Evolutionary conservation across 1,140 invertebrate species (phyloP).

Genomic region (Rhyacophila brunnea): DNA sequence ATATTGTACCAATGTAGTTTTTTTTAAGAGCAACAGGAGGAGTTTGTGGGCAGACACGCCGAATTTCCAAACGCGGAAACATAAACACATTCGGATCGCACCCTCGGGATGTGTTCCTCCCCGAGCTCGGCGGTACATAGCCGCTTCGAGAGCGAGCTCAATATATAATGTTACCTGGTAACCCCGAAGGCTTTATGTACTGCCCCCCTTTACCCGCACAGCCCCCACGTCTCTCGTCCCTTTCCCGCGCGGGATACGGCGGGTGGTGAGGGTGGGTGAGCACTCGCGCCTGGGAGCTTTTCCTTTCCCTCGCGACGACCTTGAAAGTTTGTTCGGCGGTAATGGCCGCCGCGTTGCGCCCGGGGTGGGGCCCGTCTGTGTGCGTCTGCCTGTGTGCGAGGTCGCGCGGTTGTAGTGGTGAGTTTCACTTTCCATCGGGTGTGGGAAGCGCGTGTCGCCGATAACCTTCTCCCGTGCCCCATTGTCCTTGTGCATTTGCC

Average conservation of each 20-base stretch:
- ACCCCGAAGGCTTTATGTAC: conserved; percentile 26
- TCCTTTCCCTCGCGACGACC: conserved; percentile 33
- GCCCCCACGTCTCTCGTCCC: background rate
- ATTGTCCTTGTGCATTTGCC: conserved; percentile 17
- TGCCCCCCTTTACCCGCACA: background rate
- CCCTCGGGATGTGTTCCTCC: conserved; percentile 1
- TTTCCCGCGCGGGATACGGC: background rate
- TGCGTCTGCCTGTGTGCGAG: conserved; percentile 13
- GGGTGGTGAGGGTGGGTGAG: background rate
- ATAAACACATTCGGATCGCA: conserved; percentile 15
- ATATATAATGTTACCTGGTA: conserved; percentile 36
- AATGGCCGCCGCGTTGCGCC: conserved; percentile 28
- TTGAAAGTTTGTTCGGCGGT: conserved; percentile 34
- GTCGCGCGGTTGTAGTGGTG: background rate
- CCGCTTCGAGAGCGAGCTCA: conserved; percentile 9
- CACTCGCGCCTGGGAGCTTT: conserved; percentile 14
- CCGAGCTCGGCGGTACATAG: no score
- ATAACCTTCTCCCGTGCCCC: conserved; percentile 1
- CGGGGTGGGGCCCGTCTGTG: conserved; percentile 5
- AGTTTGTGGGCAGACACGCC: no score
- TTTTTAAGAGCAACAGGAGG: no score
- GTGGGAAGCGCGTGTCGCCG: conserved; percentile 10
- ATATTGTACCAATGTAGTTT: no score
- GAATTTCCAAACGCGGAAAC: conserved; percentile 11
- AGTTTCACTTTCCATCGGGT: background rate